Evolutionary conservation across 1,140 invertebrate species (phyloP).

Genomic region (Anoplophora glabripennis): DNA sequence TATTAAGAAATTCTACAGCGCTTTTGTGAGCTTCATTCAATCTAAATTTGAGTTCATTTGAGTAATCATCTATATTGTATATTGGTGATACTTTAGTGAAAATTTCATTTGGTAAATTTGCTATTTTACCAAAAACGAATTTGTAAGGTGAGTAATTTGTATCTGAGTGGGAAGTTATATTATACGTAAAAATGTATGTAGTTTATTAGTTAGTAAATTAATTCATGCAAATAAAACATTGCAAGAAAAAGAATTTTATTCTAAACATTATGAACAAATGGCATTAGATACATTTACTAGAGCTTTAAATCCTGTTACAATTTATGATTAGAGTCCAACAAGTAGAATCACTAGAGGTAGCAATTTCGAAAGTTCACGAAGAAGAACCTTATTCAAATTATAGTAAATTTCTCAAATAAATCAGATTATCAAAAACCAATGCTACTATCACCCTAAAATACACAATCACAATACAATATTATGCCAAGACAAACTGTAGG

Average conservation of each 20-base stretch:
- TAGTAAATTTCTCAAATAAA: neutral
- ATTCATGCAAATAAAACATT: neutral
- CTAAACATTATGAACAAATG: constrained; percentile 6
- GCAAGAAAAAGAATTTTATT: constrained; percentile 1
- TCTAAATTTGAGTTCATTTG: too few species aligned
- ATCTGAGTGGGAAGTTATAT: too few species aligned
- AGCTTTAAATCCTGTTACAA: neutral
- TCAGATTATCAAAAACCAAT: constrained; percentile 1
- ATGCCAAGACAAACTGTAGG: neutral
- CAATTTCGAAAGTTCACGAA: neutral
- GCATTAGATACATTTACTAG: constrained; percentile 13
- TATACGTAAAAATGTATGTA: too few species aligned
- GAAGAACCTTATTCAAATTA: constrained; percentile 17
- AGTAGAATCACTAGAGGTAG: neutral
- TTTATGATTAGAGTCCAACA: constrained; percentile 6
- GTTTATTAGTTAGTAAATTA: constrained; percentile 2
- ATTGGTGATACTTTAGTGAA: too few species aligned
- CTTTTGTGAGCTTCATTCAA: too few species aligned
- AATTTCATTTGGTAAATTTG: too few species aligned
- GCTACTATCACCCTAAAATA: neutral
- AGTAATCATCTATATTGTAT: too few species aligned
- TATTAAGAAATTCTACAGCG: too few species aligned
- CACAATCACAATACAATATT: neutral
- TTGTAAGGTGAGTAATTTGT: too few species aligned
- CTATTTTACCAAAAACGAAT: too few species aligned